phyloP scores from a whole-genome alignment of 2,888 invertebrate species.

The Horisme vitalbata region DNA sequence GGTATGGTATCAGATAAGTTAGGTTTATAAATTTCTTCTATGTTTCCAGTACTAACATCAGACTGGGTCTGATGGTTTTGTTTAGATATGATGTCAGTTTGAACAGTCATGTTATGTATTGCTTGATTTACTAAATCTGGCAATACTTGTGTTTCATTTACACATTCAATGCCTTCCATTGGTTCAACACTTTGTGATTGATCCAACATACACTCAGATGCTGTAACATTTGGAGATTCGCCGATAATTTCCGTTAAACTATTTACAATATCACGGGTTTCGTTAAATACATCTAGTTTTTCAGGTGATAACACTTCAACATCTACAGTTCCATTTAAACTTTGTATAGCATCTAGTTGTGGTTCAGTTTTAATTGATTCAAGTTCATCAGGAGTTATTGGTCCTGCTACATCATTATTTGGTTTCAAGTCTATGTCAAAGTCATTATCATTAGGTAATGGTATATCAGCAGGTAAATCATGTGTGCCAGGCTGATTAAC shows the following conservation, averaged over 20 bases:
- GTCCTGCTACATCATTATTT: slow-evolving; percentile 3
- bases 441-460: slow-evolving; percentile 41
- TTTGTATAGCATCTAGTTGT: slow-evolving; percentile 2
- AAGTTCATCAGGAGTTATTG: slow-evolving; percentile 2
- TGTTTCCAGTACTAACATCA: background rate
- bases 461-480: slow-evolving; percentile 14
- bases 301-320: background rate
- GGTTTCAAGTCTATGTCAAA: slow-evolving; percentile 46
- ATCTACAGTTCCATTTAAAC: background rate
- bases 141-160: slow-evolving; percentile 29
- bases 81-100: slow-evolving; percentile 1
- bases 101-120: slow-evolving; percentile 13
- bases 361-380: slow-evolving; percentile 4
- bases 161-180: slow-evolving; percentile 35
- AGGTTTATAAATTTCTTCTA: background rate
- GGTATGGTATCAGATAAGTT: background rate
- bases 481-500: background rate
- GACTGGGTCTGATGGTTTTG: background rate
- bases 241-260: slow-evolving; percentile 18
- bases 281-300: slow-evolving; percentile 10
- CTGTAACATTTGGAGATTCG: slow-evolving; percentile 8
- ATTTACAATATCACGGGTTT: slow-evolving; percentile 13
- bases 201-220: background rate
- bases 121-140: slow-evolving; percentile 43
- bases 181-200: slow-evolving; percentile 10